These are phyloP conservation scores for Andrena dorsata DNA, from an alignment of 2,888 invertebrate genomes.

Conservation along the genomic window DNA sequence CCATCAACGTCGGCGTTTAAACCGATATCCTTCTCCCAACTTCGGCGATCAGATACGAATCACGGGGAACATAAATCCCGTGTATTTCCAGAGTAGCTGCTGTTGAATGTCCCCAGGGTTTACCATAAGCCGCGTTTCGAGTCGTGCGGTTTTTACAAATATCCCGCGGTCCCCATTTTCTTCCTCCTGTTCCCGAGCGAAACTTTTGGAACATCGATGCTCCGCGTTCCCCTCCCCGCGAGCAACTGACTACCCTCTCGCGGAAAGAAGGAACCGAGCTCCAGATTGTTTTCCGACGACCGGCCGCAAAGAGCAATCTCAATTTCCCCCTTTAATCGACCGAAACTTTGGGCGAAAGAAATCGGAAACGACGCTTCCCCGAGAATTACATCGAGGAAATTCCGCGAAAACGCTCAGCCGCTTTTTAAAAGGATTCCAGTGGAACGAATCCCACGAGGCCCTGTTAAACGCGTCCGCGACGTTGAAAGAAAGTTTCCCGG, in stretches of 20 bases:
- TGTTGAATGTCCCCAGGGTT: constrained; percentile 14
- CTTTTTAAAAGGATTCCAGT: constrained; percentile 5
- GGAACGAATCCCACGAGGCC: constrained; percentile 23
- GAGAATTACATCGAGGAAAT: constrained; percentile 8
- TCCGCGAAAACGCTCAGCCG: not conserved
- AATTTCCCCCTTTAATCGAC: not conserved
- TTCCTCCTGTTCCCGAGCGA: not conserved
- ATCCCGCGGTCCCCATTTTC: not conserved
- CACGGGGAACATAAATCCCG: constrained; percentile 31
- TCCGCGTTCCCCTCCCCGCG: not conserved
- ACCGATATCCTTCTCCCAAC: constrained; percentile 10
- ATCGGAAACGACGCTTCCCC: constrained; percentile 11
- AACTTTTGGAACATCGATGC: not conserved
- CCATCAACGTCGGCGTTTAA: constrained; percentile 18
- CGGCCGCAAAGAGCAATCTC: not conserved
- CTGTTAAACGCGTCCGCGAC: constrained; percentile 7
- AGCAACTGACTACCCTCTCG: not conserved
- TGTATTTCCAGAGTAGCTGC: constrained; percentile 20
- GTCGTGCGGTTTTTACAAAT: not conserved
- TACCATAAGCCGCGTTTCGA: constrained; percentile 8
- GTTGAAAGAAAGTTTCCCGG: constrained; percentile 25
- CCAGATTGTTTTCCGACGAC: not conserved
- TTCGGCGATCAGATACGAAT: constrained; percentile 18
- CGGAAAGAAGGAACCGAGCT: not conserved
- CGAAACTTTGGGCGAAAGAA: not conserved